phyloP scores from a whole-genome alignment of 2,113 vertebrate genomes.

The Acanthisitta chloris region DNA sequence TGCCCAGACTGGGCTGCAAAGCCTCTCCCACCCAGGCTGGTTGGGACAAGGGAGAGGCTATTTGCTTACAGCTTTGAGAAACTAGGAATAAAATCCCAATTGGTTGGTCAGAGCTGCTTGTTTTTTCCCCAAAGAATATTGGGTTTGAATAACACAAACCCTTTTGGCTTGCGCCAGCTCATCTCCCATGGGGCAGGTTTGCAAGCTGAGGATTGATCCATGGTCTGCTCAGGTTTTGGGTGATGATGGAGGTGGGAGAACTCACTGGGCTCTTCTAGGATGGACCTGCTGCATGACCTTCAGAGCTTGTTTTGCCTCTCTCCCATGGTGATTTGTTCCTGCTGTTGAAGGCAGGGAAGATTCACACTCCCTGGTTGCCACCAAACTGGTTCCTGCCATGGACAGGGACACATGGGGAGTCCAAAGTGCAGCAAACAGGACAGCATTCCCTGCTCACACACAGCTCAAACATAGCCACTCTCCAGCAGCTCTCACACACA shows the following conservation, averaged over 20 bases:
- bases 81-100: neutral
- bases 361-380: accelerated
- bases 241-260: neutral
- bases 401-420: accelerated
- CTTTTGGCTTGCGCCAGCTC: neutral
- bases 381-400: neutral
- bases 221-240: neutral
- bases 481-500: neutral
- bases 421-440: neutral
- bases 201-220: neutral
- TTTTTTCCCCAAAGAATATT: neutral
- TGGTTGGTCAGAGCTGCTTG: neutral
- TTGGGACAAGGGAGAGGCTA: conserved; percentile 29
- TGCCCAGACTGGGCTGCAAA: neutral
- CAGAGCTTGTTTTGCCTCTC: neutral
- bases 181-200: accelerated
- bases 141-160: neutral
- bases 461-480: no score
- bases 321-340: accelerated
- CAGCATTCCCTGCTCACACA: no score
- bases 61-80: neutral
- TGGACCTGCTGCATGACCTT: neutral
- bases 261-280: neutral
- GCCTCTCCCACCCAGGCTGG: neutral
- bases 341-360: neutral